Conservation (phyloP, 2,888 invertebrate species). For the Coenonympha arcania region DNA sequence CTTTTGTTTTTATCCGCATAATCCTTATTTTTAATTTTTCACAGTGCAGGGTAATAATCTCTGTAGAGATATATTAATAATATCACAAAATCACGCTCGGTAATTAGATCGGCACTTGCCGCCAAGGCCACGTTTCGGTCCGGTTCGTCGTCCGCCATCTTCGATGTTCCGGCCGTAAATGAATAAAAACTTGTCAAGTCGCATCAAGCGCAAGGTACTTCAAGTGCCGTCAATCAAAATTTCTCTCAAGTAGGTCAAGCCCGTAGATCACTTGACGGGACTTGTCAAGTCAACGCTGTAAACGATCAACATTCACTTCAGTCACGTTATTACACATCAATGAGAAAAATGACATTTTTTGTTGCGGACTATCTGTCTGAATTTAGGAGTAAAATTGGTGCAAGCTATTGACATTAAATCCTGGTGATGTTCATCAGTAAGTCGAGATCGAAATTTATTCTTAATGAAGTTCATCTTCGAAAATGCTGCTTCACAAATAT, state of each 20-base stretch:
- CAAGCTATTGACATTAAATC: too few relatives aligned
- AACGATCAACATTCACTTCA: neutral
- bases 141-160: neutral
- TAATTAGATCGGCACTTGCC: neutral
- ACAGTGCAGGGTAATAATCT: neutral
- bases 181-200: neutral
- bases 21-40: neutral
- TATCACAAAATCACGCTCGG: neutral
- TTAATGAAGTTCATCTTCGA: too few relatives aligned
- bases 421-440: too few relatives aligned
- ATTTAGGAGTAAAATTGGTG: too few relatives aligned
- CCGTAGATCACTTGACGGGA: neutral
- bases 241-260: neutral
- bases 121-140: neutral
- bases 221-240: neutral
- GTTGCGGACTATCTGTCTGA: too few relatives aligned
- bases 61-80: neutral
- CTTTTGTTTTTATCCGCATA: neutral
- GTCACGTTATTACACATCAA: too few relatives aligned
- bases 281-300: neutral
- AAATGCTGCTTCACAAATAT: too few relatives aligned
- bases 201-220: neutral
- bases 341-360: too few relatives aligned
- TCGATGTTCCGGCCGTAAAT: neutral
- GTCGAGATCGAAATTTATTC: too few relatives aligned